A percentile compares a stretch with the other conserved stretches of the same genome.
phyloP scores from a whole-genome alignment of 2,888 invertebrate genomes.

The Hydrotaea cyrtoneurina region DNA sequence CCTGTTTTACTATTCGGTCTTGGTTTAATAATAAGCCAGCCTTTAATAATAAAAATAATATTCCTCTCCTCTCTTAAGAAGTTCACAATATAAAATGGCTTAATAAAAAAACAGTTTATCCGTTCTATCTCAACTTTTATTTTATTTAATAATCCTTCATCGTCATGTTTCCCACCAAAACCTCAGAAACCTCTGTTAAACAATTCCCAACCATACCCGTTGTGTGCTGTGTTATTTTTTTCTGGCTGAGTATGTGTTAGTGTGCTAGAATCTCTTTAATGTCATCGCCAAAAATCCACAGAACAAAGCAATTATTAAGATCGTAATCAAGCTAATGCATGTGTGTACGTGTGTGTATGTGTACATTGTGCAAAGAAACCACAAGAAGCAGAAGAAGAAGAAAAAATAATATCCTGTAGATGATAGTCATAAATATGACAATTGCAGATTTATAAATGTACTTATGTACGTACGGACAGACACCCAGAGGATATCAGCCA shows the following conservation, averaged over 20 bases:
- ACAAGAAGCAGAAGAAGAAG: background rate
- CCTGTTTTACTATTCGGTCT: too few species aligned
- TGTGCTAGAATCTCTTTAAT: background rate
- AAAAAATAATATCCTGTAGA: background rate
- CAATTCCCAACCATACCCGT: background rate
- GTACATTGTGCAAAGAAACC: background rate
- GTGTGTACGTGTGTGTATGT: background rate
- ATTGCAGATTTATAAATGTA: conserved; percentile 42
- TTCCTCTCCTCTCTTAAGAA: too few species aligned
- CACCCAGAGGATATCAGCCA: conserved; percentile 1
- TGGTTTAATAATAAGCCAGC: too few species aligned
- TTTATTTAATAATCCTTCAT: too few species aligned
- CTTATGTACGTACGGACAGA: background rate
- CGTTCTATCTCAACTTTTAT: too few species aligned
- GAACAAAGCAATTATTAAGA: conserved; percentile 28
- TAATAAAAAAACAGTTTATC: too few species aligned
- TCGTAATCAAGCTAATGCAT: conserved; percentile 13
- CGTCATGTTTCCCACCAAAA: too few species aligned
- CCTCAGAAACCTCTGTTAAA: background rate
- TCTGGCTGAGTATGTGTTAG: too few species aligned
- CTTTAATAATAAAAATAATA: too few species aligned
- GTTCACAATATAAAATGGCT: too few species aligned
- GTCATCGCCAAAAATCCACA: background rate
- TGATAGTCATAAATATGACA: conserved; percentile 57
- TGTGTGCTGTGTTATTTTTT: too few species aligned